Conservation (phyloP, 2,888 invertebrate species). For the Spatulosminthurus flaviceps region DNA sequence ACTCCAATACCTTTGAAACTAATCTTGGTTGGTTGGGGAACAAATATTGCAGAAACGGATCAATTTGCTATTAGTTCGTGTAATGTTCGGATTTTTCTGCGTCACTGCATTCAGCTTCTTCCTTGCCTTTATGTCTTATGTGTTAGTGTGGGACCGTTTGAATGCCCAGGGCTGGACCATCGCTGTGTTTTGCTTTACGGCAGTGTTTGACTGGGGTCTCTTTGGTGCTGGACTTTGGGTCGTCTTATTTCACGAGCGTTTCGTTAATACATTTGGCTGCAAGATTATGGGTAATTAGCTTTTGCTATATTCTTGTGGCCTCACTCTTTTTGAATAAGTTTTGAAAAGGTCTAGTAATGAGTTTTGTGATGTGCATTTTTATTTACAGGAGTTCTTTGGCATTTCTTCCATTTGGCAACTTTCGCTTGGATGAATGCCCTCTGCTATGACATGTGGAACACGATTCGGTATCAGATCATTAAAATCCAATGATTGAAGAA, state of each 20-base stretch:
- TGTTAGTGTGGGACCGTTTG: background rate
- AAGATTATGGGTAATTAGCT: background rate
- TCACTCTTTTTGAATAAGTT: no score
- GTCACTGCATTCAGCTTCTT: background rate
- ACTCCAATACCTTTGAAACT: no score
- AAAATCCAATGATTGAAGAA: background rate
- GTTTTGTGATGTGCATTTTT: background rate
- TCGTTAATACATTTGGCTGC: background rate
- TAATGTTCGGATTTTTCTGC: background rate
- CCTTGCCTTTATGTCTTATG: background rate
- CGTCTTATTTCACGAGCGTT: background rate
- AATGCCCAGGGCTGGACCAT: constrained; percentile 1
- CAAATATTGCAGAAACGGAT: background rate
- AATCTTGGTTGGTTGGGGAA: no score
- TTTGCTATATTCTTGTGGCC: no score
- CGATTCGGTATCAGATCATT: background rate
- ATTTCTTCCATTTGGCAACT: background rate
- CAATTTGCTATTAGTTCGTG: background rate
- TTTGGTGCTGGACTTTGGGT: background rate
- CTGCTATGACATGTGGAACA: background rate
- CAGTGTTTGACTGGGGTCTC: background rate
- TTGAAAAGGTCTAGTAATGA: no score
- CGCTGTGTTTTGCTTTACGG: background rate
- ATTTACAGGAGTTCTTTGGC: background rate
- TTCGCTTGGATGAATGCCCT: constrained; percentile 6